phyloP scores from a whole-genome alignment of 2,113 vertebrate genomes.

The Nesoenas mayeri region DNA sequence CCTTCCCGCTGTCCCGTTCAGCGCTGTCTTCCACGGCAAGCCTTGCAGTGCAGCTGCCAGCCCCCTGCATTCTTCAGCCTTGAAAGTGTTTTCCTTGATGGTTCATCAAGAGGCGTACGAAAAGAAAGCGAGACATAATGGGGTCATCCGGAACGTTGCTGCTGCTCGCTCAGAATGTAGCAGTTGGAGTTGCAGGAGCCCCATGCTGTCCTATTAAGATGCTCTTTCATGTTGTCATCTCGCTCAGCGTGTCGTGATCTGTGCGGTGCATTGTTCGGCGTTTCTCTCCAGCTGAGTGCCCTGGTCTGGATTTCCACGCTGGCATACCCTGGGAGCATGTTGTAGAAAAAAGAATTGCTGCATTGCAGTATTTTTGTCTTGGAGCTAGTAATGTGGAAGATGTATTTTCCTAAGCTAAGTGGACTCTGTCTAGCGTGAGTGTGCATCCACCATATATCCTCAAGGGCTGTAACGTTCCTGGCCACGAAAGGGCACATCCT shows the following conservation, averaged over 20 bases:
- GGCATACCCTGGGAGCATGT: background rate
- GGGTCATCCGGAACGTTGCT: conserved; percentile 38
- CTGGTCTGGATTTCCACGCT: background rate
- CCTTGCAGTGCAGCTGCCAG: conserved; percentile 1
- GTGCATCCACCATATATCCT: background rate
- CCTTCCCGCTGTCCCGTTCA: background rate
- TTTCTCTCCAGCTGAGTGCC: background rate
- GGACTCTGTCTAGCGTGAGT: background rate
- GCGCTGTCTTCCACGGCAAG: conserved; percentile 3
- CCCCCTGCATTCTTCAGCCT: background rate
- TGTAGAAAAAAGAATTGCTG: conserved; percentile 42
- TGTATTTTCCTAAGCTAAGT: background rate
- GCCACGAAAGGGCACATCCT: background rate
- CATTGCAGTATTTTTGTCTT: conserved; percentile 61
- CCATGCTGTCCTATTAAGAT: background rate
- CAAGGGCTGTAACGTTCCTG: background rate
- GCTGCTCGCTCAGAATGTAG: background rate
- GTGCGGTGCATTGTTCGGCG: conserved; percentile 7
- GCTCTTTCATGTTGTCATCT: background rate
- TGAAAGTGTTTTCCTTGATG: conserved; percentile 44
- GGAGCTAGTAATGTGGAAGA: background rate
- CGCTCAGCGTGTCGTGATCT: background rate
- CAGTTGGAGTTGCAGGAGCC: background rate
- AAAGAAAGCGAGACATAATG: conserved; percentile 60
- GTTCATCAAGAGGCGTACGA: background rate